phyloP scores from a whole-genome alignment of 2,113 vertebrate species.

The Macquaria australasica region DNA sequence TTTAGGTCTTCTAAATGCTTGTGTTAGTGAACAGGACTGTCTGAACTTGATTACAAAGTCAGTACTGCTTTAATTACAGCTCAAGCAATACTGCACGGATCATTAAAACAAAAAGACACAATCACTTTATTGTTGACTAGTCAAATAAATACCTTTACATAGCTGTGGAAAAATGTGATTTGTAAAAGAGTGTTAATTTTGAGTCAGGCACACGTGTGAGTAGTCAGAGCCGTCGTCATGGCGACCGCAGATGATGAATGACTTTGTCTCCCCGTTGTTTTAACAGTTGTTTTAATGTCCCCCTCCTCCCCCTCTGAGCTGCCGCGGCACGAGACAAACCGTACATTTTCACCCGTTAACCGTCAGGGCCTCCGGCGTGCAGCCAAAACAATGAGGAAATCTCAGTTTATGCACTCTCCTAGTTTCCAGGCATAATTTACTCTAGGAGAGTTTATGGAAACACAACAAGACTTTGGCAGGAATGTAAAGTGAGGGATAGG shows the following conservation, averaged over 20 bases:
- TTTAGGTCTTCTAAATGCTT: slow-evolving; percentile 8
- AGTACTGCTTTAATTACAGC: slow-evolving; percentile 19
- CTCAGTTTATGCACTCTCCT: slow-evolving; percentile 45
- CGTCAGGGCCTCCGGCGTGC: slow-evolving; percentile 33
- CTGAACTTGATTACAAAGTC: slow-evolving; percentile 43
- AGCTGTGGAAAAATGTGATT: slow-evolving; percentile 40
- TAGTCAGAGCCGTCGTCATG: slow-evolving; percentile 48
- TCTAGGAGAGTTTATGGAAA: slow-evolving; percentile 64
- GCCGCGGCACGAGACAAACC: slow-evolving; percentile 33
- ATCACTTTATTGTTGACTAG: slow-evolving; percentile 22
- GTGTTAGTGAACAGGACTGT: slow-evolving; percentile 3
- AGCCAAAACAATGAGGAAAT: slow-evolving; percentile 58
- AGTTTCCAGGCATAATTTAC: slow-evolving; percentile 58
- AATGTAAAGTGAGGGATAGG: slow-evolving; percentile 30
- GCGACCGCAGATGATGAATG: slow-evolving; percentile 70
- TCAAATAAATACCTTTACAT: slow-evolving; percentile 44
- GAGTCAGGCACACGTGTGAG: slow-evolving; percentile 38
- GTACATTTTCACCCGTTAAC: slow-evolving; percentile 28
- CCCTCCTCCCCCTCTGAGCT: background rate
- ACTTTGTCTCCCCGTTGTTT: slow-evolving; percentile 67
- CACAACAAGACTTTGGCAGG: slow-evolving; percentile 51
- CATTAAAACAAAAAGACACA: slow-evolving; percentile 21
- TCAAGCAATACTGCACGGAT: background rate
- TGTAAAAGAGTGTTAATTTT: slow-evolving; percentile 32
- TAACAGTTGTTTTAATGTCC: slow-evolving; percentile 69